Conservation (phyloP, 2,797 vertebrate genomes). For the Threskiornis aethiopicus region DNA sequence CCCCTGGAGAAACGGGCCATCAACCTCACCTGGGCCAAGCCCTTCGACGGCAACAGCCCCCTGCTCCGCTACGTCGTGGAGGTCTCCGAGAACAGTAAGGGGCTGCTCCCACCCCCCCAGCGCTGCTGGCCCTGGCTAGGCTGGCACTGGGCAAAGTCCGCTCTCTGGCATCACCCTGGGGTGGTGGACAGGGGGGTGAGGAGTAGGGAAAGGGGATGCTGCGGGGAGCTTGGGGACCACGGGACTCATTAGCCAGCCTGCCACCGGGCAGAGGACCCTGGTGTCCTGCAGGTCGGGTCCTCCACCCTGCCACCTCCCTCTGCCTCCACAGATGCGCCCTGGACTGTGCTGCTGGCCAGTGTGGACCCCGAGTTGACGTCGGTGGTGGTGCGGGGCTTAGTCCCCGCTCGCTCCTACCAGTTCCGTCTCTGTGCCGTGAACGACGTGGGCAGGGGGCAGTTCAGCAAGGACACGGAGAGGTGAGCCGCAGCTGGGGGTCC, state of each 20-base stretch:
- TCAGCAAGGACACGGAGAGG: constrained; percentile 96
- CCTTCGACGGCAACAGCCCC: constrained; percentile 96
- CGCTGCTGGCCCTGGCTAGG: background rate
- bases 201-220: background rate
- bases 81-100: constrained; percentile 97
- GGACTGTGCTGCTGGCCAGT: constrained; percentile 88
- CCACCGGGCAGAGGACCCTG: background rate
- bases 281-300: background rate
- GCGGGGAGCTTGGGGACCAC: fast-evolving
- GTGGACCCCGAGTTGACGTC: constrained; percentile 86
- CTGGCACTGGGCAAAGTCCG: background rate
- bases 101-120: background rate
- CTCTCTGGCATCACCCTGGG: fast-evolving
- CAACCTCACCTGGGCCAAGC: constrained; percentile 92
- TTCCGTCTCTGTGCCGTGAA: constrained; percentile 95
- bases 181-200: background rate
- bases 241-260: fast-evolving
- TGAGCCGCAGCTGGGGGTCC: constrained; percentile 38
- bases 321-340: constrained; percentile 84
- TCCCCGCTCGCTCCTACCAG: constrained; percentile 94
- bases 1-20: constrained; percentile 86
- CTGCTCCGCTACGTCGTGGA: constrained; percentile 91
- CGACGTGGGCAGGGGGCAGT: constrained; percentile 93
- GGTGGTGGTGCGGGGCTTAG: constrained; percentile 86
- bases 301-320: background rate